These are phyloP conservation scores for Drosophila melanogaster DNA, from an alignment of 1,140 invertebrate genomes.

Conservation along the genomic window Release_6_plus_ISO1_MT NT_033777.3:29218001-29218500, in stretches of 20 bases:
- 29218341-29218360: background rate
- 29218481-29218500: slow-evolving; percentile 72
- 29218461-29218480: slow-evolving; percentile 51
- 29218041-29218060: too few relatives aligned
- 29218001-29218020: background rate
- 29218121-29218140: too few relatives aligned
- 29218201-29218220: too few relatives aligned
- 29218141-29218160: too few relatives aligned
- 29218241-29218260: background rate
- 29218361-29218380: background rate
- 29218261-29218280: background rate
- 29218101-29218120: too few relatives aligned
- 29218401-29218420: slow-evolving; percentile 44
- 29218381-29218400: slow-evolving; percentile 53
- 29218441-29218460: slow-evolving; percentile 58
- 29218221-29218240: too few relatives aligned
- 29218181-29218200: too few relatives aligned
- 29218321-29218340: slow-evolving; percentile 13
- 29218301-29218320: slow-evolving; percentile 9
- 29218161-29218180: too few relatives aligned
- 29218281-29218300: slow-evolving; percentile 2
- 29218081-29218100: too few relatives aligned
- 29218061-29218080: too few relatives aligned
- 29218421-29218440: slow-evolving; percentile 47
- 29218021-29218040: too few relatives aligned